Base-by-base conservation (phyloP, 1,140 invertebrate species). In the Tribolium castaneum region DNA sequence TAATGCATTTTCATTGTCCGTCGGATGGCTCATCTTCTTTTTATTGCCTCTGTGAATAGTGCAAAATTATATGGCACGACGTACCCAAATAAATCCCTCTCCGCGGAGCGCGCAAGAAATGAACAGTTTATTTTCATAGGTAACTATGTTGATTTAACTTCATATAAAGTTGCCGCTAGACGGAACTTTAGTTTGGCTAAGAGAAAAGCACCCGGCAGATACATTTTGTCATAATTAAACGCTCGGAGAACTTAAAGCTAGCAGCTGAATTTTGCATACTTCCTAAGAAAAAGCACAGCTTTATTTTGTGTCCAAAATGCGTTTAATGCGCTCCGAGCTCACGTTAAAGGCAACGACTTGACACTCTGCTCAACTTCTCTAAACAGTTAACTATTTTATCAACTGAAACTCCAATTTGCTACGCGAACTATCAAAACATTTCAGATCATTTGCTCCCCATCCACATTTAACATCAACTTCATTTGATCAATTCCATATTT, bases 1-100 rank as follows among this genome's bases (percentile, higher is more conserved):
- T 77, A 77, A 77, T 77, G 75, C 75, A 77, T 56, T 77, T 77
- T 56, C 54, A 77, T 77, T 77, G 75, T 77, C 75, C 70, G 75
- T 56, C 16, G 7, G 10, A 35, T 66, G 13, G 59, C 59, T 66
- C 59, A 66, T 66, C 59, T 66, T 66, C 59, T 66, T 66, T 66
- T 66, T 66, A 66, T 66, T 66, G 59, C 59, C 30, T 12, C 30
- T 22, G 34, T 66, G 59, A 66, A 66, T 66, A 35, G 59, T 66
- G 22, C 10, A 66, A 66, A 66, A 66, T 66, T 66, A 66, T 66
- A 13, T 35, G 59, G 59, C 30, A 45, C 39, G 59, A 66, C 59
- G 59, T 66, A 66, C 25, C 25, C 59, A 66, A 66, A 35, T 35
- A 66, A 66, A 66, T 66, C 22, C 54, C 54, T 66, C 59, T 66